These are phyloP conservation scores for Ptiloglossa arizonensis DNA, from an alignment of 1,140 invertebrate genomes.

Conservation along the genomic window DNA sequence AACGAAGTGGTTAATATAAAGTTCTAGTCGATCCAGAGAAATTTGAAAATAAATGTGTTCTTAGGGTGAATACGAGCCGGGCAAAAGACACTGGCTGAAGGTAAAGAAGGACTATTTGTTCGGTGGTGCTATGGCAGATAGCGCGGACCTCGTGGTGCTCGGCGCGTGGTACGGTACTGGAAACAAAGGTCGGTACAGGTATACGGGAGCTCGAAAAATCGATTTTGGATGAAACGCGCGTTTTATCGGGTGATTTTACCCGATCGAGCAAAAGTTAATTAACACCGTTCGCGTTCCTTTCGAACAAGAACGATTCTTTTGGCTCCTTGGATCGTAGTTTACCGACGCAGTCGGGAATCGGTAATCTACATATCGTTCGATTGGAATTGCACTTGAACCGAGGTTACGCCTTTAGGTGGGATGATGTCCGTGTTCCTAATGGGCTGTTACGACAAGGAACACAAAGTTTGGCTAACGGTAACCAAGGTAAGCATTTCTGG, in stretches of 20 bases:
- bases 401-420: constrained; percentile 83
- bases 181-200: constrained; percentile 87
- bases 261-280: no score
- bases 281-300: no score
- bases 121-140: constrained; percentile 96
- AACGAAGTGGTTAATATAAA: no score
- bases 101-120: constrained; percentile 97
- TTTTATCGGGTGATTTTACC: no score
- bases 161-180: constrained; percentile 97
- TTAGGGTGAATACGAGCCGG: constrained; percentile 93
- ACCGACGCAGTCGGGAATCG: no score
- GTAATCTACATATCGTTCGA: no score
- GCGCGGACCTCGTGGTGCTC: constrained; percentile 94
- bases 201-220: not conserved
- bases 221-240: no score
- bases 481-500: constrained; percentile 84
- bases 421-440: constrained; percentile 96
- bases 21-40: no score
- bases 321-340: no score
- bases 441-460: constrained; percentile 90
- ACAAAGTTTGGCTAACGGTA: constrained; percentile 91
- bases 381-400: no score
- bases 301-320: no score
- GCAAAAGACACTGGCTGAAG: constrained; percentile 97
- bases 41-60: not conserved